phyloP scores from a whole-genome alignment of 37 sponge, comb jelly and placozoan species.

The Halichondria panicea region DNA sequence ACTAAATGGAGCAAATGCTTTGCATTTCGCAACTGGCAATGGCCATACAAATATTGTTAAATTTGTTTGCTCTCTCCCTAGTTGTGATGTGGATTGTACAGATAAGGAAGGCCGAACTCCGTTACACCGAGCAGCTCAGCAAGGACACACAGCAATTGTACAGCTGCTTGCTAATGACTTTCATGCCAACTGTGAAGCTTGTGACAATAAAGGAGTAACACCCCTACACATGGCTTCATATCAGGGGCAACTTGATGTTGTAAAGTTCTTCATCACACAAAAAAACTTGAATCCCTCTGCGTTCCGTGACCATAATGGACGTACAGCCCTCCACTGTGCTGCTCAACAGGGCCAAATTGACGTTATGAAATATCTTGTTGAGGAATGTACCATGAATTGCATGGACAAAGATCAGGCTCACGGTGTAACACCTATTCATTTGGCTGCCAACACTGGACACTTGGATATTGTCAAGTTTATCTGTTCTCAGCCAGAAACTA shows the following conservation, averaged over 20 bases:
- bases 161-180: background rate
- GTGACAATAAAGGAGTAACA: background rate
- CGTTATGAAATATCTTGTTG: background rate
- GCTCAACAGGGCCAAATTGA: background rate
- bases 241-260: conserved; percentile 17
- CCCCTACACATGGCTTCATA: background rate
- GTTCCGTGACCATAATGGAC: conserved; percentile 35
- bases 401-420: background rate
- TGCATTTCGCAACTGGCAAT: conserved; percentile 37
- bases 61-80: conserved; percentile 12
- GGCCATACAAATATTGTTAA: conserved; percentile 57
- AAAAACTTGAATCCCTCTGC: background rate
- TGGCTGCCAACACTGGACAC: conserved; percentile 6
- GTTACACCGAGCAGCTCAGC: background rate
- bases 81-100: background rate
- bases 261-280: conserved; percentile 18
- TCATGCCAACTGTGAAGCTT: background rate
- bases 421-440: background rate
- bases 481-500: background rate
- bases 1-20: background rate
- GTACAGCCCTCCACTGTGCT: conserved; percentile 27
- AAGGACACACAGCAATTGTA: background rate
- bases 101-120: conserved; percentile 18
- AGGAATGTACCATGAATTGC: background rate
- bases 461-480: background rate